Evolutionary conservation across 1,140 invertebrate species (phyloP).

Genomic region (Apis laboriosa): DNA sequence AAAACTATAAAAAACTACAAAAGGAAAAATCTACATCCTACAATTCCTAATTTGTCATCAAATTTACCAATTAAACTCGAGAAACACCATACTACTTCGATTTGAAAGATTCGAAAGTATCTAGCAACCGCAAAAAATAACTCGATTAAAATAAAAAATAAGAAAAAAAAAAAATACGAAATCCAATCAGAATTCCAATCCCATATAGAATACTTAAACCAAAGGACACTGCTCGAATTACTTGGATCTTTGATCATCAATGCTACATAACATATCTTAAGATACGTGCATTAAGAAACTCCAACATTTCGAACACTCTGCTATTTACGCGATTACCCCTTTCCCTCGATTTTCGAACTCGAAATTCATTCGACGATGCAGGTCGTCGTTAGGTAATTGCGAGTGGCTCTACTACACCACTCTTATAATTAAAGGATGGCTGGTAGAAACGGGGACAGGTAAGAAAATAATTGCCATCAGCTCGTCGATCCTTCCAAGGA

Average conservation of each 20-base stretch:
- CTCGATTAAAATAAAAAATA: slow-evolving; percentile 1
- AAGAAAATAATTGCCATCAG: slow-evolving; percentile 20
- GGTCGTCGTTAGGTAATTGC: neutral
- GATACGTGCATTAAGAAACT: neutral
- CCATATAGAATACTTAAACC: neutral
- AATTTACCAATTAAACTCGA: too few relatives aligned
- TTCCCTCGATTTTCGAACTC: too few relatives aligned
- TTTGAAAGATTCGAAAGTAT: neutral
- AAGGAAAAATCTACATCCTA: too few relatives aligned
- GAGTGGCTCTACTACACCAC: neutral
- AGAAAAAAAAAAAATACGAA: too few relatives aligned
- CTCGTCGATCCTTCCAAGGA: neutral
- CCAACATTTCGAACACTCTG: too few relatives aligned
- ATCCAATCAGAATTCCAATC: neutral
- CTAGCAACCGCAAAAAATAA: neutral
- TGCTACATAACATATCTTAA: neutral
- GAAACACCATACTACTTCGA: too few relatives aligned
- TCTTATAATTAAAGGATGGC: neutral
- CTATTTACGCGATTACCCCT: too few relatives aligned
- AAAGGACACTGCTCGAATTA: neutral
- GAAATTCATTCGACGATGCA: neutral
- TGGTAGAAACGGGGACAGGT: too few relatives aligned
- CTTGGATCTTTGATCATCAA: too few relatives aligned
- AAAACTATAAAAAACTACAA: too few relatives aligned
- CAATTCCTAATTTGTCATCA: too few relatives aligned